Base-by-base conservation (phyloP, 2,113 vertebrate genomes). In the Clarias magur region DNA sequence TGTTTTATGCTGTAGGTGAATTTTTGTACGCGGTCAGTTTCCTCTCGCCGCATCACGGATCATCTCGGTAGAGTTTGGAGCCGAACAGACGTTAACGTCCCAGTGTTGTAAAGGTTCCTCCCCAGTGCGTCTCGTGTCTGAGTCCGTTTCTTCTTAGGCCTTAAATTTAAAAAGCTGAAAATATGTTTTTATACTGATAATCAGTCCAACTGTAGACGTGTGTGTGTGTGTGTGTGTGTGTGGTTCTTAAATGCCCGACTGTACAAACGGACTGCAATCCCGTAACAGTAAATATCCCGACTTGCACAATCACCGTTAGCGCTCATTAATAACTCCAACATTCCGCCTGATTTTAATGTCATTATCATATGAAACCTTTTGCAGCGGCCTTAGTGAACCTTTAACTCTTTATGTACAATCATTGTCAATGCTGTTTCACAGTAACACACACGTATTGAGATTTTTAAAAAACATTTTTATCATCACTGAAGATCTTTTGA, bases 221-320 rank as follows among this genome's bases (percentile, higher is more conserved):
- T 9, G 21, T 53, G 38, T 76, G 57, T n/a, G n/a, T 78, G 70
- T 80, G 13, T 30, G 62, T 15, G 68, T 65, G 12, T 53, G 65
- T 25, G 85, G 19, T 85, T 42, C 57, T 75, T 38, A 82, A 85
- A 87, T 87, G 76, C 88, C 83, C 70, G 6, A 1, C 19, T 38
- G 67, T 27, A 70, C n/a, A 34, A 88, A 89, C 4, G 79, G 88
- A 88, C 86, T 89, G 88, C 88, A 85, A 79, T 38, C 62, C 75
- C 54, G 13, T 30, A 0, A 10, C 62, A 60, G 57, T 68, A 54
- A 67, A 73, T 30, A 75, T 56, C 42, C 34, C 38, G 62, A n/a
- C 57, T 67, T 63, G 10, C 10, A 48, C 34, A 17, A 67, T 9
- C 6, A 54, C 30, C 68, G 23, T 0, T 13, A 5, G 70, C 1